Conservation (phyloP, 2,797 vertebrate species). For the Brachyalestes nurse region DNA sequence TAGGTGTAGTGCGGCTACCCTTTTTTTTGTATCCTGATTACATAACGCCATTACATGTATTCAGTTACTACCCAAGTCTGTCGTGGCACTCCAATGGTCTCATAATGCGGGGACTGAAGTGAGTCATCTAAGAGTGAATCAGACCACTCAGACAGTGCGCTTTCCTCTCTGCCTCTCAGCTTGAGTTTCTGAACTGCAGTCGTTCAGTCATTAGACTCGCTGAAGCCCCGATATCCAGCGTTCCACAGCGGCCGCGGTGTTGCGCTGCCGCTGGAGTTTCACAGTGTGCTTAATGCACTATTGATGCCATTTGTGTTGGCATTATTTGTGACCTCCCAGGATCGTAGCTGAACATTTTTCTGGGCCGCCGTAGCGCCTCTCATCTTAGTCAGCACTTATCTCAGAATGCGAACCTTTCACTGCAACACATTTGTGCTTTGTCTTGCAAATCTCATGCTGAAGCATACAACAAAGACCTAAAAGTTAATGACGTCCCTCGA, state of each 20-base stretch:
- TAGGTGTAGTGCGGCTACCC: no score
- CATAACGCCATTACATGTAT: no score
- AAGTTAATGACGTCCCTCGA: constrained; percentile 7
- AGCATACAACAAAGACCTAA: not conserved
- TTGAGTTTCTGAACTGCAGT: not conserved
- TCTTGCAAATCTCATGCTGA: not conserved
- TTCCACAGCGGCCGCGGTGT: not conserved
- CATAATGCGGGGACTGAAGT: not conserved
- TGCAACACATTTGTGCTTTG: not conserved
- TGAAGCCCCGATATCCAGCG: not conserved
- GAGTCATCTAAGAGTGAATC: not conserved
- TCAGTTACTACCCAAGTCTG: no score
- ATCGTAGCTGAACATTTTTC: not conserved
- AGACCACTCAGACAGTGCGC: not conserved
- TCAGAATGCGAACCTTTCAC: not conserved
- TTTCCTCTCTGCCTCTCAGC: not conserved
- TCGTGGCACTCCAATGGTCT: not conserved
- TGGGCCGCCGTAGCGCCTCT: not conserved
- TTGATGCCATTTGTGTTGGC: not conserved
- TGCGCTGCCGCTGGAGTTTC: not conserved
- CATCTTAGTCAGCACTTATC: not conserved
- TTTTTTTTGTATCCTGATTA: no score
- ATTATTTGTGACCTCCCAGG: not conserved
- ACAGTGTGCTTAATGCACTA: not conserved
- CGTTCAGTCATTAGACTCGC: not conserved